These are phyloP conservation scores for Dicycla oo DNA, from an alignment of 2,888 invertebrate species.

Conservation along the genomic window DNA sequence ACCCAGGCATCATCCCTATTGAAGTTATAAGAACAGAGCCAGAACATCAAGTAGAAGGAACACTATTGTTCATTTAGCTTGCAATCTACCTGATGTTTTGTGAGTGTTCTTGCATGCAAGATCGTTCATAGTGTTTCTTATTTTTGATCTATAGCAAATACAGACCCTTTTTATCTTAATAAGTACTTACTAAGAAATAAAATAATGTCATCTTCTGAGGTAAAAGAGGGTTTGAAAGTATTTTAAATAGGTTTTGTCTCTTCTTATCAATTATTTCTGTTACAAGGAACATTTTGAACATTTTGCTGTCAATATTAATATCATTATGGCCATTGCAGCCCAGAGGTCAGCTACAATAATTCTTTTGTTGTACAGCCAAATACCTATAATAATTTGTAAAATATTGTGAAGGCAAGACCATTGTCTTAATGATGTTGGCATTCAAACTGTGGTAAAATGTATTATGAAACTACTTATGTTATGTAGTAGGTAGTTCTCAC, in stretches of 20 bases:
- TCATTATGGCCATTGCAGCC: neutral
- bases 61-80: neutral
- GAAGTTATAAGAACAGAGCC: neutral
- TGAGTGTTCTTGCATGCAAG: no score
- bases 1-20: no score
- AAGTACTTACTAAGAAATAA: no score
- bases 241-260: neutral
- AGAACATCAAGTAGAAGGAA: neutral
- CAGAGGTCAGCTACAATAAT: neutral
- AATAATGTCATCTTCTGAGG: neutral
- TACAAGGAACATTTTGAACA: neutral
- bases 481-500: slow-evolving; percentile 70
- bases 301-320: neutral
- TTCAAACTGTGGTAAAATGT: slow-evolving; percentile 4
- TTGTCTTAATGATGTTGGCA: slow-evolving; percentile 28
- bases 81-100: neutral
- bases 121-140: no score
- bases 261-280: neutral
- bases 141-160: neutral
- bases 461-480: neutral
- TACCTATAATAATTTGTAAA: slow-evolving; percentile 9
- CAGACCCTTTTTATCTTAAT: neutral
- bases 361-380: slow-evolving; percentile 1
- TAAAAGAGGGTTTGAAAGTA: neutral
- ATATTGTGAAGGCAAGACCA: slow-evolving; percentile 7